Evolutionary conservation across 2,797 vertebrate species (phyloP).

Genomic region (Hephaestus fuliginosus): DNA sequence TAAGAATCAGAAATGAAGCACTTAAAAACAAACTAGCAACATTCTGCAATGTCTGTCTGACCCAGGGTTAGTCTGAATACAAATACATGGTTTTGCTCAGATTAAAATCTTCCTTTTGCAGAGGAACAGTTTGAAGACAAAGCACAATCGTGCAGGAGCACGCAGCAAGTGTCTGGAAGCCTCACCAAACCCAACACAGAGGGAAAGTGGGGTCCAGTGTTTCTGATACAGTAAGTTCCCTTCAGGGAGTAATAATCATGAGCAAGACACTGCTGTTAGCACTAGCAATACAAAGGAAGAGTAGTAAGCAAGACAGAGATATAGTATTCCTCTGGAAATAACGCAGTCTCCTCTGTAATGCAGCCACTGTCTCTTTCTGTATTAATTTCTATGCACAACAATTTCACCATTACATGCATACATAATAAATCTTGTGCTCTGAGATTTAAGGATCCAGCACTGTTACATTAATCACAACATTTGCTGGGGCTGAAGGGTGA

Average conservation of each 20-base stretch:
- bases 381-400: slow-evolving; percentile 30
- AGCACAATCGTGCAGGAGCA: slow-evolving; percentile 20
- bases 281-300: slow-evolving; percentile 37
- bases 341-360: not conserved
- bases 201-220: not conserved
- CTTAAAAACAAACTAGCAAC: slow-evolving; percentile 36
- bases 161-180: slow-evolving; percentile 16
- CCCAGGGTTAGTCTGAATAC: not conserved
- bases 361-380: not conserved
- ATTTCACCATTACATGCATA: slow-evolving; percentile 20
- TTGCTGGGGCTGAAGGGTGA: slow-evolving; percentile 41
- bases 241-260: slow-evolving; percentile 33
- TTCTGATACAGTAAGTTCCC: not conserved
- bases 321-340: slow-evolving; percentile 32
- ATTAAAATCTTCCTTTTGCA: slow-evolving; percentile 23
- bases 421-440: slow-evolving; percentile 42
- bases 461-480: slow-evolving; percentile 49
- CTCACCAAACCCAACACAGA: slow-evolving; percentile 17
- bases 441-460: slow-evolving; percentile 18
- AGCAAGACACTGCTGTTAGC: slow-evolving; percentile 53
- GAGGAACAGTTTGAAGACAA: slow-evolving; percentile 15
- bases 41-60: slow-evolving; percentile 21
- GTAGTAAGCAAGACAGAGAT: slow-evolving; percentile 21
- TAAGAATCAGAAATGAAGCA: slow-evolving; percentile 14
- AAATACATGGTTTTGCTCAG: slow-evolving; percentile 16